phyloP scores from a whole-genome alignment of 2,888 invertebrate species.

The Euzophera pinguis region DNA sequence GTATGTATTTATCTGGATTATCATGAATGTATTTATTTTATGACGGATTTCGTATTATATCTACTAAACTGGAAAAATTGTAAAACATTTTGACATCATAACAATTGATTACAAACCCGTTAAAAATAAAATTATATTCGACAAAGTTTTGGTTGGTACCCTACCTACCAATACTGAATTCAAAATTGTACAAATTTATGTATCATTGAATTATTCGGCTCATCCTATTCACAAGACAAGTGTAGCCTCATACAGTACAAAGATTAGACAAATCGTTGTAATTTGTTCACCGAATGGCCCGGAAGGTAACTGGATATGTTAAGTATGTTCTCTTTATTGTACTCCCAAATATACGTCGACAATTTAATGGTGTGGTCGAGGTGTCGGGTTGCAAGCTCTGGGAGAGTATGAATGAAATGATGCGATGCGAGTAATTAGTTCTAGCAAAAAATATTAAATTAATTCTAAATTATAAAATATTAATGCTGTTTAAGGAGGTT shows the following conservation, averaged over 20 bases:
- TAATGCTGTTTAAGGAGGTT: too few relatives aligned
- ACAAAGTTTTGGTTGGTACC: too few relatives aligned
- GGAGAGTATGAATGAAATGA: slow-evolving; percentile 39
- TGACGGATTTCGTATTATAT: too few relatives aligned
- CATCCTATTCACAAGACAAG: slow-evolving; percentile 4
- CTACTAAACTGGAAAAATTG: too few relatives aligned
- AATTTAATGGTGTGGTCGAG: slow-evolving; percentile 55
- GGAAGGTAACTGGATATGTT: slow-evolving; percentile 65
- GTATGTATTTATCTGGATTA: too few relatives aligned
- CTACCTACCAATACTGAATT: too few relatives aligned
- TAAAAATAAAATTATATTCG: too few relatives aligned
- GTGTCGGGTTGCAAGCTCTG: slow-evolving; percentile 43
- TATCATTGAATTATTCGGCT: neutral
- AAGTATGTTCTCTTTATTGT: slow-evolving; percentile 51
- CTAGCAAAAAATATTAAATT: slow-evolving; percentile 11
- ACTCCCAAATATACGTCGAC: slow-evolving; percentile 51
- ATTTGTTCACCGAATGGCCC: slow-evolving; percentile 24
- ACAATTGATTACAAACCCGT: too few relatives aligned
- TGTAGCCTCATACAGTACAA: slow-evolving; percentile 1
- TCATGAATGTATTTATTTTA: too few relatives aligned
- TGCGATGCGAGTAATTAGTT: slow-evolving; percentile 33
- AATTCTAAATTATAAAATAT: too few relatives aligned
- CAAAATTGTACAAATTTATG: too few relatives aligned
- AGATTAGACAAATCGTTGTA: slow-evolving; percentile 17
- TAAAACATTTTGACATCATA: too few relatives aligned